Conservation (phyloP, 1,140 invertebrate species). For the Anoplophora glabripennis region DNA sequence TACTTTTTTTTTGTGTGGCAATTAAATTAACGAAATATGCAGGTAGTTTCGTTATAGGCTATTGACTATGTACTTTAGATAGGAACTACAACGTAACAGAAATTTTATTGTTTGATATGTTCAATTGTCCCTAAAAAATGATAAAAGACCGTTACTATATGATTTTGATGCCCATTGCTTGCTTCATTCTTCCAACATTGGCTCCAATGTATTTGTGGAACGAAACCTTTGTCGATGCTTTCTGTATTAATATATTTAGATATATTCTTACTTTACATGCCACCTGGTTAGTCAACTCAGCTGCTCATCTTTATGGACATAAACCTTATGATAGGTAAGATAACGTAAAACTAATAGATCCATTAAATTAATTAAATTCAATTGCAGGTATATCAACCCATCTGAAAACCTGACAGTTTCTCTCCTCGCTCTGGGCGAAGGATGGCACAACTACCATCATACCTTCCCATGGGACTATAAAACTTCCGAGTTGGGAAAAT, state of each 20-base stretch:
- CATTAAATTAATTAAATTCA: neutral
- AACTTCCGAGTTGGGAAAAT: slow-evolving; percentile 60
- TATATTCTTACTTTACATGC: slow-evolving; percentile 85
- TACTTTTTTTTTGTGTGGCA: slow-evolving; percentile 85
- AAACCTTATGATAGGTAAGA: slow-evolving; percentile 86
- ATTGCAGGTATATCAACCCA: slow-evolving; percentile 57
- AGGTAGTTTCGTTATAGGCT: too few relatives aligned
- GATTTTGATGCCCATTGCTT: slow-evolving; percentile 74
- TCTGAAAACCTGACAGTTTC: slow-evolving; percentile 60
- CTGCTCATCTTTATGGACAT: slow-evolving; percentile 88
- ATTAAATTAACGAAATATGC: too few relatives aligned
- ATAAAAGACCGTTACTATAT: slow-evolving; percentile 87
- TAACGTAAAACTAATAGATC: too few relatives aligned
- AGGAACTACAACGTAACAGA: too few relatives aligned
- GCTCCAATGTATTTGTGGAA: slow-evolving; percentile 83
- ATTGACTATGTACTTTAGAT: too few relatives aligned
- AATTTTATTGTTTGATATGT: too few relatives aligned
- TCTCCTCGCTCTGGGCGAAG: slow-evolving; percentile 57
- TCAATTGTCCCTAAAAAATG: too few relatives aligned
- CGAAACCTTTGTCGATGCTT: slow-evolving; percentile 76
- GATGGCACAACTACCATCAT: slow-evolving; percentile 77
- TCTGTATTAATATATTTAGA: slow-evolving; percentile 81
- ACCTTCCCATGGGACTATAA: slow-evolving; percentile 72
- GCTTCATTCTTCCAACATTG: slow-evolving; percentile 83
- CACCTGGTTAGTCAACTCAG: slow-evolving; percentile 96